Evolutionary conservation across 1,140 invertebrate species (phyloP).

Genomic region (Lineus longissimus): DNA sequence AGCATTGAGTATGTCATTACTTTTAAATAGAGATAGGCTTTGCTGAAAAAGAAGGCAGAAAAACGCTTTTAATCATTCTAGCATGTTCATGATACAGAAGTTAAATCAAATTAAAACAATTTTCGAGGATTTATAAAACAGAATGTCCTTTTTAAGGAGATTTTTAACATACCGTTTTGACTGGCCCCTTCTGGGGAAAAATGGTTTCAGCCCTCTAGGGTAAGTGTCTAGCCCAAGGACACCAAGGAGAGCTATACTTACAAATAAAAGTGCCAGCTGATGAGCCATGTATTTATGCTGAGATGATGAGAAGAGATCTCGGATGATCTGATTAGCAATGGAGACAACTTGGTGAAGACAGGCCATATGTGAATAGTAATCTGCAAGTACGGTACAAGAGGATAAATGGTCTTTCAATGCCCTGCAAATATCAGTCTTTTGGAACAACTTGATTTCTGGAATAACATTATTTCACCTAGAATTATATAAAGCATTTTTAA

Average conservation of each 20-base stretch:
- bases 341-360: constrained; percentile 15
- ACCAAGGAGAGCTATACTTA: constrained; percentile 12
- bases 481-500: no score
- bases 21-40: constrained; percentile 9
- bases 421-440: not conserved
- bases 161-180: no score
- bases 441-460: no score
- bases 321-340: constrained; percentile 21
- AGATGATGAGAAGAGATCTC: constrained; percentile 17
- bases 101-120: no score
- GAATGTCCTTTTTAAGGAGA: no score
- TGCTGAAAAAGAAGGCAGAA: constrained; percentile 14
- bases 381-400: constrained; percentile 2
- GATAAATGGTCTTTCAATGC: no score
- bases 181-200: no score
- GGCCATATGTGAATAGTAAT: constrained; percentile 14
- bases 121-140: no score
- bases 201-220: no score
- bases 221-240: no score
- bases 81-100: no score
- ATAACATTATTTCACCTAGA: no score
- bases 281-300: constrained; percentile 28
- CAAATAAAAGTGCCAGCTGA: constrained; percentile 26
- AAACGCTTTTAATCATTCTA: not conserved
- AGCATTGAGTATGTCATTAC: constrained; percentile 13